Percentiles rank a stretch among this genome's conserved stretches.
Evolutionary conservation across 2,888 invertebrate genomes (phyloP).

Genomic region (Enchytraeus crypticus): DNA sequence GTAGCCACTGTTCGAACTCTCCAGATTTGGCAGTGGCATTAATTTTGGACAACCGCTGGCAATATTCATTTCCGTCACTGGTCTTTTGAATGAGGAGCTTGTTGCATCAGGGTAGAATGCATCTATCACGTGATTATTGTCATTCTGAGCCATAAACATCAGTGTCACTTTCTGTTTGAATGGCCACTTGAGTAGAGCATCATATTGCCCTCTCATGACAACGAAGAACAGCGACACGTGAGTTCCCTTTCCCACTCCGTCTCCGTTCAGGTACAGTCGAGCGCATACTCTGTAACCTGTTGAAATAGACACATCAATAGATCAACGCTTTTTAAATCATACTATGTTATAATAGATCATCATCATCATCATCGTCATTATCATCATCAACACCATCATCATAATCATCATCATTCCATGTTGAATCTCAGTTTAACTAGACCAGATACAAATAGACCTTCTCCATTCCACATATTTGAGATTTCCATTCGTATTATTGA

Average conservation of each 20-base stretch:
- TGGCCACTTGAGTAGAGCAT: constrained; percentile 43
- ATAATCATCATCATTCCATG: too few relatives aligned
- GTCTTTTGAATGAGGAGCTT: constrained; percentile 43
- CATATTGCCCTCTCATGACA: constrained; percentile 37
- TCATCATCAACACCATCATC: too few relatives aligned
- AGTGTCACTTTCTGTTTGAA: constrained; percentile 35
- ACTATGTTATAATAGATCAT: neutral
- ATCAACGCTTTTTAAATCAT: neutral
- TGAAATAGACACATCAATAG: neutral
- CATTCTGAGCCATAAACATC: constrained; percentile 42
- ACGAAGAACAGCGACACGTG: constrained; percentile 46
- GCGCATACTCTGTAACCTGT: constrained; percentile 42
- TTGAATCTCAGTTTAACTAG: too few relatives aligned
- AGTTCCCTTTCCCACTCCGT: constrained; percentile 42
- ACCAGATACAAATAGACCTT: too few relatives aligned
- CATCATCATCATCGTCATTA: too few relatives aligned
- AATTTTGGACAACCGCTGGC: constrained; percentile 47
- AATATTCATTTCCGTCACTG: constrained; percentile 46
- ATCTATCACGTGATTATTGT: constrained; percentile 40
- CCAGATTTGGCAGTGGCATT: constrained; percentile 26
- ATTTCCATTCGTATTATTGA: too few relatives aligned
- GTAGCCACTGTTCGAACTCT: constrained; percentile 30
- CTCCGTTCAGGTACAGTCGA: constrained; percentile 43
- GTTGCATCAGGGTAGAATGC: constrained; percentile 44
- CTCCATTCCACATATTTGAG: too few relatives aligned